Percentiles rank a stretch among this genome's conserved stretches.
phyloP scores from a whole-genome alignment of 2,888 invertebrate species.

The Teinopalpus imperialis region DNA sequence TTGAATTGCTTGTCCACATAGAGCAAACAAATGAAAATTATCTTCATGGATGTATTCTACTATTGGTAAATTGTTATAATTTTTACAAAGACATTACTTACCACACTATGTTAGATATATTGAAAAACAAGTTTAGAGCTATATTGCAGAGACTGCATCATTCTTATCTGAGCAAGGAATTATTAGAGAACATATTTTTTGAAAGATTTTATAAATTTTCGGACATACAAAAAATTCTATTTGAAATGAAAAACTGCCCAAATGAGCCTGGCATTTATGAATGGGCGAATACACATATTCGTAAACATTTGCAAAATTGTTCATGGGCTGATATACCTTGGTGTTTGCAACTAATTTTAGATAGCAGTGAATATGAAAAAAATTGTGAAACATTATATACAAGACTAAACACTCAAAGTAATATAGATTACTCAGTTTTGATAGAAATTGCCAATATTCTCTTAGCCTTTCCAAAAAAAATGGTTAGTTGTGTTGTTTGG shows the following conservation, averaged over 20 bases:
- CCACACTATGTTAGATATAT: constrained; percentile 31
- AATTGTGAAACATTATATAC: constrained; percentile 46
- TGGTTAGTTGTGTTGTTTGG: constrained; percentile 49
- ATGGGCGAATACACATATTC: constrained; percentile 53
- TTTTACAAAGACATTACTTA: constrained; percentile 33
- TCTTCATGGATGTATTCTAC: constrained; percentile 60
- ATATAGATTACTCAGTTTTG: constrained; percentile 36
- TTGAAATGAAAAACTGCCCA: constrained; percentile 37
- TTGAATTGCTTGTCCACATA: constrained; percentile 8
- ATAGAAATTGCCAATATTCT: constrained; percentile 42
- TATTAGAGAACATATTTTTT: constrained; percentile 46
- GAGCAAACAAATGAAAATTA: constrained; percentile 48
- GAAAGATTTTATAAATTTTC: constrained; percentile 26
- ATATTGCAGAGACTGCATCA: constrained; percentile 36
- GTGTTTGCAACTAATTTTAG: constrained; percentile 43
- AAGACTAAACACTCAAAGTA: constrained; percentile 41
- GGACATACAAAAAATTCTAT: constrained; percentile 41
- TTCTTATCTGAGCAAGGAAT: constrained; percentile 54
- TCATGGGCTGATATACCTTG: constrained; percentile 45
- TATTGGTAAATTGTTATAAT: constrained; percentile 47
- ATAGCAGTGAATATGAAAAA: constrained; percentile 47
- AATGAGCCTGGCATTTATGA: constrained; percentile 48
- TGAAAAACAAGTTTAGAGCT: constrained; percentile 38
- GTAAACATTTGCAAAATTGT: constrained; percentile 41
- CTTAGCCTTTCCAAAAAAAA: constrained; percentile 42